Evolutionary conservation across 2,113 vertebrate species (phyloP).

Genomic region (Odontophorus gujanensis): DNA sequence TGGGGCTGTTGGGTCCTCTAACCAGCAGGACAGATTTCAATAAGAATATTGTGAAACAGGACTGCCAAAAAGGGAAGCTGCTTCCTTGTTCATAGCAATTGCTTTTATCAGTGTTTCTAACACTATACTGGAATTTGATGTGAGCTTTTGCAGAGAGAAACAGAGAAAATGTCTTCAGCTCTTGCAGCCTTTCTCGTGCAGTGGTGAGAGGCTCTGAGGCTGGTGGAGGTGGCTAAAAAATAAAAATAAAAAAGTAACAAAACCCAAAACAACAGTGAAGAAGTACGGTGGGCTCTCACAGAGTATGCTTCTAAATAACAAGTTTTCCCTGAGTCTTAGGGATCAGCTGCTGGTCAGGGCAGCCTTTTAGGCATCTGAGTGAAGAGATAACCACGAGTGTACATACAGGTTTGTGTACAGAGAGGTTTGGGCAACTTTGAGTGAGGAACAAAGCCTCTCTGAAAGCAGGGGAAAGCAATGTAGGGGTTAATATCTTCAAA

Average conservation of each 20-base stretch:
- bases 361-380: background rate
- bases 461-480: background rate
- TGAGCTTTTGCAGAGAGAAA: background rate
- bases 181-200: background rate
- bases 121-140: background rate
- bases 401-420: background rate
- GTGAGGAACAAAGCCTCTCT: background rate
- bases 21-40: background rate
- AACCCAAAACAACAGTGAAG: background rate
- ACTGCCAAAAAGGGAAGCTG: background rate
- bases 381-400: background rate
- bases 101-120: background rate
- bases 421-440: background rate
- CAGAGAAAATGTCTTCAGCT: rapidly evolving
- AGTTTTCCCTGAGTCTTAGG: background rate
- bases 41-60: background rate
- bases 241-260: background rate
- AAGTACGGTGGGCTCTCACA: background rate
- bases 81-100: background rate
- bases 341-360: background rate
- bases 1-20: no score
- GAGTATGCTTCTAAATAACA: background rate
- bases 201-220: background rate
- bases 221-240: background rate
- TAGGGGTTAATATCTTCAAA: background rate